Base-by-base conservation (phyloP, 2,888 invertebrate genomes). In the Nemotelus nigrinus region DNA sequence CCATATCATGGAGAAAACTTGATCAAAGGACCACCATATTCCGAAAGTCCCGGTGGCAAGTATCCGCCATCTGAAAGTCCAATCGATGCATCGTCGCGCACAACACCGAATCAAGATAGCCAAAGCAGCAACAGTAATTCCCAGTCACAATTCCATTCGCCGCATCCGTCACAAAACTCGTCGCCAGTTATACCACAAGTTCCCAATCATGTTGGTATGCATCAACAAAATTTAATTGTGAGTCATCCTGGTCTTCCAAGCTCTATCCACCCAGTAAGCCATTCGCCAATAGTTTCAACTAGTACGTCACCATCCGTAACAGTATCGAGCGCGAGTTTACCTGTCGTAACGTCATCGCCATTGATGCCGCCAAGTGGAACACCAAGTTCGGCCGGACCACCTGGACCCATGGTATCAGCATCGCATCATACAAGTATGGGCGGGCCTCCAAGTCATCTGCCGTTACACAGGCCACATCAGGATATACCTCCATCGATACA, bases 91-190 rank as follows among this genome's bases (percentile, higher is more conserved):
- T 86, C 88, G 0, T 81, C 85, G 3, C 82, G 87, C 39, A 86
- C 87, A 8, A 88, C 88, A 25, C 87, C 88, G 7, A 87, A 87
- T 71, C 87, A 87, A 79, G 87, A 87, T 79, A 87, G 87, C 79
- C 87, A 87, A 79, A 85, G 87, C 71, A 88, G 88, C 81, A 87
- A 86, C 78, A 87, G 87, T 80, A 82, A 82, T 79, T 81, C 82
- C 2, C 81, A 82, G 65, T 85, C 86, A 50, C 86, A 85, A 80
- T 86, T 86, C 80, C 86, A 86, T 80, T 86, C 87, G 71, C 87
- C 87, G 47, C 80, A 80, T 74, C 86, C 78, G 48, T 78, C 76
- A n/a, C 76, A 76, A 63, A 72, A 85, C 82, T 85, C 85, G 76
- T 87, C 87, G 78, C 86, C 87, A 74, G 85, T 85, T 80, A 84